Percentiles rank a stretch among this genome's conserved stretches.
Evolutionary conservation across 1,140 invertebrate species (phyloP).

Genomic region (Drusus annulatus): DNA sequence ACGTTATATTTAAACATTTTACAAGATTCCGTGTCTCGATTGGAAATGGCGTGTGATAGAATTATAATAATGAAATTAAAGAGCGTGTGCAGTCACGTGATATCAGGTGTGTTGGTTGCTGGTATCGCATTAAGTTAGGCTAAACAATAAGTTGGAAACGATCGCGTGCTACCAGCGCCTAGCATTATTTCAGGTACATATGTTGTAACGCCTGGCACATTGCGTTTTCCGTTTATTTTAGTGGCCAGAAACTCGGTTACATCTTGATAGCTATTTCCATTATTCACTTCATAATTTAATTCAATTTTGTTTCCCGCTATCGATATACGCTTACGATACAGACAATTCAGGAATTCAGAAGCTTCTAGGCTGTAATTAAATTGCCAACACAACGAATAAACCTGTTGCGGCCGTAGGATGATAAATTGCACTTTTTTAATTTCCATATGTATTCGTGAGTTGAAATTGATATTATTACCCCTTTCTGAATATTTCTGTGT

Average conservation of each 20-base stretch:
- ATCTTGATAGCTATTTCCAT: constrained; percentile 41
- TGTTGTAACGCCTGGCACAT: constrained; percentile 12
- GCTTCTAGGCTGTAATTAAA: constrained; percentile 42
- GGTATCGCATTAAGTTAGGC: constrained; percentile 7
- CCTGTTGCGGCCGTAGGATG: constrained; percentile 28
- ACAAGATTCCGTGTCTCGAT: too few relatives aligned
- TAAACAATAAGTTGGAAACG: neutral
- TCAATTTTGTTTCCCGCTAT: constrained; percentile 43
- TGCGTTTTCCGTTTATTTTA: constrained; percentile 21
- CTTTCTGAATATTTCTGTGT: constrained; percentile 13
- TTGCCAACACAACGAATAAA: constrained; percentile 27
- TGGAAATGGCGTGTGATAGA: constrained; percentile 2
- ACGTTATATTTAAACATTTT: too few relatives aligned
- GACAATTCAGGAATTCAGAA: constrained; percentile 30
- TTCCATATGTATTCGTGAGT: constrained; percentile 4
- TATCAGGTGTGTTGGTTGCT: neutral
- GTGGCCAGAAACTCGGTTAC: neutral
- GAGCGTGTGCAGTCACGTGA: constrained; percentile 13
- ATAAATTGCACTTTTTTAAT: constrained; percentile 27
- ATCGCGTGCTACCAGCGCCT: constrained; percentile 14
- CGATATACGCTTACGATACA: constrained; percentile 37
- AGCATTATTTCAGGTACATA: neutral
- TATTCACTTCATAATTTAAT: constrained; percentile 48
- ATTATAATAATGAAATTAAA: constrained; percentile 18
- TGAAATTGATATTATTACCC: constrained; percentile 29